A percentile compares a stretch with the other conserved stretches of the same genome.
phyloP scores from a whole-genome alignment of 2,113 vertebrate species.

The Pagrus major region DNA sequence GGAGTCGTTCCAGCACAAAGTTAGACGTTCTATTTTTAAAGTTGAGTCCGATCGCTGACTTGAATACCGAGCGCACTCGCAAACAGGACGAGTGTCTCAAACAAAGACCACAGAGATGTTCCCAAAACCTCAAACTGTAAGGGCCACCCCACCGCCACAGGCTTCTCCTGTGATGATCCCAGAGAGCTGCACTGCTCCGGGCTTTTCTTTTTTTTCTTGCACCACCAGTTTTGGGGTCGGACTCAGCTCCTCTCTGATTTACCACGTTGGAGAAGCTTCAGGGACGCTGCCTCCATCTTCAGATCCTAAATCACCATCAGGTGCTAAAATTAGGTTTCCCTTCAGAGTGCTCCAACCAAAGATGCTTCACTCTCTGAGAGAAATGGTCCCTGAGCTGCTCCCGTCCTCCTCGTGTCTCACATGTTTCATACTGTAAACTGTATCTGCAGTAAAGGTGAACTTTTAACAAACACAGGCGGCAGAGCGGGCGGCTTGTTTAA shows the following conservation, averaged over 20 bases:
- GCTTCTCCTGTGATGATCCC: not conserved
- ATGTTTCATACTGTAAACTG: no score
- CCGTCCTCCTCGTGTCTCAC: no score
- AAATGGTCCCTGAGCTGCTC: no score
- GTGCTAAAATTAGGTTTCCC: not conserved
- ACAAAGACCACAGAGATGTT: not conserved
- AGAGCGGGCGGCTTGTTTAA: not conserved
- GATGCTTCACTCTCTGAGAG: no score
- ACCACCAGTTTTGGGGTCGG: no score
- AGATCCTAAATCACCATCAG: no score
- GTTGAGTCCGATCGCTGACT: not conserved
- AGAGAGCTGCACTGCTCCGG: not conserved
- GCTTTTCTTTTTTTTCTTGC: no score
- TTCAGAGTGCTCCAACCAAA: no score
- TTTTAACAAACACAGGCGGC: not conserved
- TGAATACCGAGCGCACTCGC: not conserved
- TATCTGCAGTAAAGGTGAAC: not conserved
- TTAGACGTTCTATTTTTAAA: conserved; percentile 14
- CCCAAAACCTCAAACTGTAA: not conserved
- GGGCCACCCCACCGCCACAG: no score
- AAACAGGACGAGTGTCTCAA: not conserved
- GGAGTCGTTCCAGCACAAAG: not conserved
- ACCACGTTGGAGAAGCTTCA: not conserved
- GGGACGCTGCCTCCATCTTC: not conserved
- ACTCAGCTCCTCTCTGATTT: not conserved